Evolutionary conservation across 2,113 vertebrate species (phyloP).

Genomic region (Percopsis transmontana): DNA sequence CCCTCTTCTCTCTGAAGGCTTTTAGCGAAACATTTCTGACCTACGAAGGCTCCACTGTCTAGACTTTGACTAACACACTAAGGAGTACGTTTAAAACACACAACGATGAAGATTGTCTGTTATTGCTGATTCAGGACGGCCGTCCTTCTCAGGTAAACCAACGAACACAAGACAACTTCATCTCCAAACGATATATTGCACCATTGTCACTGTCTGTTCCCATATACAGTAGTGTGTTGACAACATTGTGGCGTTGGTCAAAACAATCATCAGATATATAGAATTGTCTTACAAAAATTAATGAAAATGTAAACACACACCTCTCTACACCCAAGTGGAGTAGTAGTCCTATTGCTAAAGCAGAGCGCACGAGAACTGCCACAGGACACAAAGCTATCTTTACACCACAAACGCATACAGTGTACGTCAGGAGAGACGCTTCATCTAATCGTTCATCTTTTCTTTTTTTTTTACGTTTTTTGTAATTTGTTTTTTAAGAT

Average conservation of each 20-base stretch:
- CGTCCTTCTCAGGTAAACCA: slow-evolving; percentile 68
- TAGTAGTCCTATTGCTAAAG: slow-evolving; percentile 19
- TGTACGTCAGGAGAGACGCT: slow-evolving; percentile 15
- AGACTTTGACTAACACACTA: slow-evolving; percentile 52
- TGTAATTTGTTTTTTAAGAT: too few species aligned
- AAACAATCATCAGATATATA: slow-evolving; percentile 40
- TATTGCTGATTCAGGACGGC: slow-evolving; percentile 74
- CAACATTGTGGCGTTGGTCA: slow-evolving; percentile 63
- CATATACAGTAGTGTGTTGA: slow-evolving; percentile 67
- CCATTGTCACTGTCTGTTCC: slow-evolving; percentile 81
- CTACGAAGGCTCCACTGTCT: slow-evolving; percentile 45
- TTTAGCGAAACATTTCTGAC: slow-evolving; percentile 35
- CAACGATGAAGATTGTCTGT: slow-evolving; percentile 80
- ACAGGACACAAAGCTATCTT: slow-evolving; percentile 7
- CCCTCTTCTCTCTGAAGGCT: slow-evolving; percentile 33
- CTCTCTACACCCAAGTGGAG: slow-evolving; percentile 31
- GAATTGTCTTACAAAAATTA: slow-evolving; percentile 49
- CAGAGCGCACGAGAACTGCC: slow-evolving; percentile 12
- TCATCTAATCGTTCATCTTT: slow-evolving; percentile 28
- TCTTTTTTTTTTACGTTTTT: slow-evolving; percentile 21
- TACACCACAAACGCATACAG: slow-evolving; percentile 24
- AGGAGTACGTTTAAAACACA: slow-evolving; percentile 64
- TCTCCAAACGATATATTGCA: slow-evolving; percentile 77
- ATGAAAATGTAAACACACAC: slow-evolving; percentile 41
- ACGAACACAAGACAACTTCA: slow-evolving; percentile 77